A percentile compares a stretch with the other conserved stretches of the same genome.
Conservation (phyloP, 2,797 vertebrate genomes). For the Darevskia mixta region DNA sequence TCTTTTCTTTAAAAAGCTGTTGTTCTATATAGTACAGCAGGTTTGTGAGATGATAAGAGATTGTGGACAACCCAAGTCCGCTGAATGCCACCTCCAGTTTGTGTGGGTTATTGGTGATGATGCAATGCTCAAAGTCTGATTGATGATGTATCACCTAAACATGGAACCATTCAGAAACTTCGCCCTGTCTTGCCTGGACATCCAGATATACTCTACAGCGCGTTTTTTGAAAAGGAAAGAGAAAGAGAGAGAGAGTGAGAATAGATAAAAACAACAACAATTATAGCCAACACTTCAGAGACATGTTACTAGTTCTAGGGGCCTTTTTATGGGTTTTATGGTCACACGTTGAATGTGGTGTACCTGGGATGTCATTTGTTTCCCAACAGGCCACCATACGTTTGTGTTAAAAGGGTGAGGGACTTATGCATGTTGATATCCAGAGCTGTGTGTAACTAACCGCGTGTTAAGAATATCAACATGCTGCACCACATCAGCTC, state of each 20-base stretch:
- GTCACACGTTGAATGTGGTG: background rate
- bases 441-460: background rate
- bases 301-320: background rate
- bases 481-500: background rate
- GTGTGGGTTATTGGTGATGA: constrained; percentile 79
- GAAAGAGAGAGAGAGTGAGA: background rate
- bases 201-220: constrained; percentile 90
- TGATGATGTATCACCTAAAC: constrained; percentile 91
- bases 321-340: background rate
- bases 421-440: background rate
- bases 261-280: background rate
- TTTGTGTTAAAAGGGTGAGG: background rate
- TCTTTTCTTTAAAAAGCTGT: constrained; percentile 83
- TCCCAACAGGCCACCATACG: background rate
- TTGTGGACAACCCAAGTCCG: constrained; percentile 84
- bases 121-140: constrained; percentile 91
- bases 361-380: no score
- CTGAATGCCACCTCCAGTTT: constrained; percentile 85
- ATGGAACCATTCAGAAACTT: constrained; percentile 95
- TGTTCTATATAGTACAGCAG: constrained; percentile 96
- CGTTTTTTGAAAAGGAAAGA: background rate
- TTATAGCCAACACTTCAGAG: background rate
- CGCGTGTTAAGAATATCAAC: background rate
- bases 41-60: constrained; percentile 92
- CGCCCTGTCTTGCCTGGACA: constrained; percentile 93